A percentile compares a stretch with the other conserved stretches of the same genome.
Conservation (phyloP, 2,113 vertebrate genomes). For the Chascanopsetta lugubris region DNA sequence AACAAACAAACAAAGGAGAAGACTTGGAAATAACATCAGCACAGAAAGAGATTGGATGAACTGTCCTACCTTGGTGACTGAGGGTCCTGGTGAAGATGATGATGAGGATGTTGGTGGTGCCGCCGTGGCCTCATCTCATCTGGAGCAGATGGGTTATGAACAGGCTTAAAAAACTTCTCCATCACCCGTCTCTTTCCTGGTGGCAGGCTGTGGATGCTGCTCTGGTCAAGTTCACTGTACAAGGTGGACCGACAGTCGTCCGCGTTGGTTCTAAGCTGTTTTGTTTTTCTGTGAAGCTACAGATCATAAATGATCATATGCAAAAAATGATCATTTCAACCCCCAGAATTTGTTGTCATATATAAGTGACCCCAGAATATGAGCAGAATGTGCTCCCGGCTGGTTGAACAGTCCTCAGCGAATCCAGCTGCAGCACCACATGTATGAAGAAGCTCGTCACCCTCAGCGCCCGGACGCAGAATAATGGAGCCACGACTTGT, state of each 20-base stretch:
- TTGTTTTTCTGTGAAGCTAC: not conserved
- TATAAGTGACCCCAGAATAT: too few relatives aligned
- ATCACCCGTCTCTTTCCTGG: constrained; percentile 63
- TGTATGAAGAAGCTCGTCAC: constrained; percentile 23
- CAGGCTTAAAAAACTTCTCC: constrained; percentile 82
- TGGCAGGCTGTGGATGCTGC: constrained; percentile 25
- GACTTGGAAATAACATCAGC: not conserved
- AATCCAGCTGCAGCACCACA: constrained; percentile 9
- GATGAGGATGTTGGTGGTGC: constrained; percentile 34
- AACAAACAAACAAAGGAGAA: too few relatives aligned
- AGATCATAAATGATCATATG: not conserved
- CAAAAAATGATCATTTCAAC: constrained; percentile 1
- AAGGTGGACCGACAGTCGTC: constrained; percentile 1
- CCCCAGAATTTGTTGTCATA: not conserved
- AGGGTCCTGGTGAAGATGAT: constrained; percentile 45
- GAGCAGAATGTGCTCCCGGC: not conserved
- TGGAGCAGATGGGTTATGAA: constrained; percentile 54
- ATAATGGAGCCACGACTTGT: constrained; percentile 24
- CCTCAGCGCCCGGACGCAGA: constrained; percentile 34
- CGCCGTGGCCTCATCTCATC: constrained; percentile 61
- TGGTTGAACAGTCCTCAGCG: not conserved
- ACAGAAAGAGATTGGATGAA: not conserved
- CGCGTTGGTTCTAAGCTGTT: constrained; percentile 1
- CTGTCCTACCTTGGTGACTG: constrained; percentile 62
- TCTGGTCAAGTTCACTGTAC: constrained; percentile 5